Conservation (phyloP, 2,113 vertebrate genomes). For the Amblyornis subalaris region DNA sequence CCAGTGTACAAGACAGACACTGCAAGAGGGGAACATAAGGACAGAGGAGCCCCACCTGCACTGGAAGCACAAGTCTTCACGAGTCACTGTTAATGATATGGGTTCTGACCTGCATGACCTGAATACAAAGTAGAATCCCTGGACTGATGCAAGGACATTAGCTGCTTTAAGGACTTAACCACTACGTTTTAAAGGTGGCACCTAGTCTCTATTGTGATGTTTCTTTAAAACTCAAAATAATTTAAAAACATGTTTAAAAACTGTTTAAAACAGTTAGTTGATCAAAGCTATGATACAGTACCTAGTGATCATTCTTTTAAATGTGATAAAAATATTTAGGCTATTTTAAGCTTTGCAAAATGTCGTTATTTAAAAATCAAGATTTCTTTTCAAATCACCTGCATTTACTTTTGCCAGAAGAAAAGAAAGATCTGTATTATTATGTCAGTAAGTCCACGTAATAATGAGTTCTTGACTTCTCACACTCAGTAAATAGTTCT, state of each 20-base stretch:
- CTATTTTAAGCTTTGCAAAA: background rate
- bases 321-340: background rate
- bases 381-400: background rate
- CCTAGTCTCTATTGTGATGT: background rate
- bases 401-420: background rate
- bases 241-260: background rate
- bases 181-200: background rate
- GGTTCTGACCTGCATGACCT: background rate
- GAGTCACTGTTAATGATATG: fast-evolving
- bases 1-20: fast-evolving
- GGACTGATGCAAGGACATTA: no score
- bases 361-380: background rate
- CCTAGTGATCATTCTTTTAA: background rate
- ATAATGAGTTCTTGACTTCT: background rate
- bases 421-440: no score
- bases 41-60: background rate
- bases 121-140: background rate
- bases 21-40: background rate
- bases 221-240: background rate
- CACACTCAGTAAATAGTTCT: background rate
- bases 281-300: background rate
- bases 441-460: background rate
- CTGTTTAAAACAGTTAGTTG: background rate
- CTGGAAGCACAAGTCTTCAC: background rate
- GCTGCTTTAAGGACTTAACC: background rate